A percentile compares a stretch with the other conserved stretches of the same genome.
These are phyloP conservation scores for Alcedo quadribrachys DNA, from an alignment of 2,797 vertebrate species.

Conservation along the genomic window DNA sequence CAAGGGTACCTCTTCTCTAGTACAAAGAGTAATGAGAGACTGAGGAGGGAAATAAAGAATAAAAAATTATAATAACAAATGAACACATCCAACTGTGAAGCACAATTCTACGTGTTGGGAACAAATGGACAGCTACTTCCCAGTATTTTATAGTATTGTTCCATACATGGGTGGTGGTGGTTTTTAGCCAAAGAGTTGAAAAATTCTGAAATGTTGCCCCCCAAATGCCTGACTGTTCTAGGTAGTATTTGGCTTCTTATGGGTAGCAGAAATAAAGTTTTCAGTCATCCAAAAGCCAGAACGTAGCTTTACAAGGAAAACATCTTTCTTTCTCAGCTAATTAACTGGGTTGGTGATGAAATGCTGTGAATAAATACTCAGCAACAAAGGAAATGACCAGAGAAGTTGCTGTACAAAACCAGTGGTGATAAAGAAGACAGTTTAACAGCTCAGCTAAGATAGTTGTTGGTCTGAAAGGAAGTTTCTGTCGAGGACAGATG, in stretches of 20 bases:
- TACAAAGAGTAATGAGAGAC: neutral
- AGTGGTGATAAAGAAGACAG: fast-evolving
- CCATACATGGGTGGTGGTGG: neutral
- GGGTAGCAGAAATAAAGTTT: neutral
- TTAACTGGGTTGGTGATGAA: neutral
- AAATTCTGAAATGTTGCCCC: neutral
- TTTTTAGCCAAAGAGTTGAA: neutral
- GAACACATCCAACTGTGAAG: neutral
- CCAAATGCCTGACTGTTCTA: neutral
- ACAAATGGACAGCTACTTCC: neutral
- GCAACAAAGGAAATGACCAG: neutral
- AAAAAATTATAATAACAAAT: neutral
- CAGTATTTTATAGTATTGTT: neutral
- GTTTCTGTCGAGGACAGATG: neutral
- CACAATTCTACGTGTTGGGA: neutral
- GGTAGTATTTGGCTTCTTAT: neutral
- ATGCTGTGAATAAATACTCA: neutral
- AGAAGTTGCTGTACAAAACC: neutral
- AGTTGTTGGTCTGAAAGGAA: neutral
- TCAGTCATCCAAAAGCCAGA: neutral
- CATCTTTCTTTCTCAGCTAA: neutral
- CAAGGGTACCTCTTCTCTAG: neutral
- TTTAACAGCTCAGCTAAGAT: neutral
- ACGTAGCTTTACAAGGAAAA: neutral
- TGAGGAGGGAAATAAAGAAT: neutral